Base-by-base conservation (phyloP, 2,888 invertebrate species). In the Cancer borealis region DNA sequence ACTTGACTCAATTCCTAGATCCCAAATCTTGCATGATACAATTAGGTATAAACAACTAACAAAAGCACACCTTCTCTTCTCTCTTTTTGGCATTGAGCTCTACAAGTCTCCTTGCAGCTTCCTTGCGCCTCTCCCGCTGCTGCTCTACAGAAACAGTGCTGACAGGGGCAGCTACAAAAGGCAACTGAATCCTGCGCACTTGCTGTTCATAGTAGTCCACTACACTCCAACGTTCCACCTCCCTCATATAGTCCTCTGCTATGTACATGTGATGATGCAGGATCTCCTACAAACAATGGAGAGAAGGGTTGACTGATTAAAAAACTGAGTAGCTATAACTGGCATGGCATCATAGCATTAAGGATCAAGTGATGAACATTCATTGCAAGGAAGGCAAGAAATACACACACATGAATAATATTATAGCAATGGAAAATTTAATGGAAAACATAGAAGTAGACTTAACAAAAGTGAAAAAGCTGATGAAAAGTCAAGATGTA, bases 61-160 rank as follows among this genome's bases (percentile, higher is more conserved):
- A 73, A n/a, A 73, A n/a, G 49, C 96, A 96, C 96, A 97, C 97
- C 96, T 98, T 98, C 96, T 99, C 99, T 96, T 98, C 98, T 96
- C 99, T 97, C 96, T 98, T 98, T 92, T 98, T 97, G 0, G 98
- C 98, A 96, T 99, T 99, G 92, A 99, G 98, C 97, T 99, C 99
- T 91, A 98, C 97, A 92, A 99, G 97, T 46, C 99, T 97, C 87
- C 98, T 97, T 0, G 99, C 98, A 3, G 96, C 97, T 96, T 99
- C 99, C 94, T 98, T 98, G 96, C 98, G 98, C 95, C 98, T 97
- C 96, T 99, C 99, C 96, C 98, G 98, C 96, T 98, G 98, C 96
- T 98, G 98, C 96, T 98, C 98, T 93, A 97, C 97, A 92, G 97
- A 95, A 8, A 96, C 97, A 4, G 97, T 96, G 39, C 97, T 97